Conservation (phyloP, 1,140 invertebrate species). For the Dendroctonus ponderosae region DNA sequence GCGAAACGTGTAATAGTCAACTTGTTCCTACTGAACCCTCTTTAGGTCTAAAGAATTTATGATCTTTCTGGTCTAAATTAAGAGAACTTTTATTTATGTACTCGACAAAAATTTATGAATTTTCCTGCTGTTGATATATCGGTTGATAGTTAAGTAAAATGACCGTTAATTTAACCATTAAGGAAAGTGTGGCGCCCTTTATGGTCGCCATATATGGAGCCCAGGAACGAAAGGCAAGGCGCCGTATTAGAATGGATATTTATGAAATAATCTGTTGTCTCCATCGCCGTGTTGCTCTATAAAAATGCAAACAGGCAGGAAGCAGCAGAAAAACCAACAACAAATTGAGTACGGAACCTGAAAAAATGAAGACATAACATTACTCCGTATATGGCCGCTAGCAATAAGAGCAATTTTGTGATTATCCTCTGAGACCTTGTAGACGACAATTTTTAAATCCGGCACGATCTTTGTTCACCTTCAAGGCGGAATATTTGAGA, state of each 20-base stretch:
- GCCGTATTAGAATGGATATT: slow-evolving; percentile 9
- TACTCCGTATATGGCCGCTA: slow-evolving; percentile 12
- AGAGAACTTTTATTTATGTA: not conserved
- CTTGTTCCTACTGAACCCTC: slow-evolving; percentile 26
- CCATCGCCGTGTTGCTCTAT: not conserved
- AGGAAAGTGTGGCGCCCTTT: too few species aligned
- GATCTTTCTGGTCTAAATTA: slow-evolving; percentile 21
- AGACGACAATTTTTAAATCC: slow-evolving; percentile 21
- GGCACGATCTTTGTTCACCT: slow-evolving; percentile 5
- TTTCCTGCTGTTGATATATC: not conserved
- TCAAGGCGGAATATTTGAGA: not conserved
- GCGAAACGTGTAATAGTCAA: slow-evolving; percentile 27
- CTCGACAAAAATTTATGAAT: not conserved
- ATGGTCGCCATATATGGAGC: too few species aligned
- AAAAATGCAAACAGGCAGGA: slow-evolving; percentile 4
- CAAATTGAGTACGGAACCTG: slow-evolving; percentile 7
- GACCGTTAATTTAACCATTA: too few species aligned
- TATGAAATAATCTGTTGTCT: slow-evolving; percentile 4
- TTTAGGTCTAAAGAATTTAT: slow-evolving; percentile 13
- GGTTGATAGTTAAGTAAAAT: too few species aligned
- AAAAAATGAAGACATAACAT: slow-evolving; percentile 24
- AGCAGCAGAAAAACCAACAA: slow-evolving; percentile 16
- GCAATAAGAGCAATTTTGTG: slow-evolving; percentile 26
- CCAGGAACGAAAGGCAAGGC: not conserved
- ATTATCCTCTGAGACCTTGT: slow-evolving; percentile 26